These are phyloP conservation scores for Luidia sarsii DNA, from an alignment of 53 echinoderm and acorn worm genomes.

Conservation along the genomic window DNA sequence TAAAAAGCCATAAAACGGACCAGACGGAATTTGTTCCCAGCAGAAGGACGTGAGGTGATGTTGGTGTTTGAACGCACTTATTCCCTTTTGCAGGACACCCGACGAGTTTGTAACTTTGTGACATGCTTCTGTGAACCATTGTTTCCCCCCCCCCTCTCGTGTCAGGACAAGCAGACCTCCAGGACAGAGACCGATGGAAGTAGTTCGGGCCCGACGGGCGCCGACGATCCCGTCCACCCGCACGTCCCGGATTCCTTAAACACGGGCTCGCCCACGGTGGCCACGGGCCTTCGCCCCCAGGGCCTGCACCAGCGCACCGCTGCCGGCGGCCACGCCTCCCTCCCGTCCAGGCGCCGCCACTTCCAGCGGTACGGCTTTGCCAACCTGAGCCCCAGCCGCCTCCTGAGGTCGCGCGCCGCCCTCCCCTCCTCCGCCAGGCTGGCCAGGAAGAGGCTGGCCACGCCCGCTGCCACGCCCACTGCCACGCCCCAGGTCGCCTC, in stretches of 20 bases:
- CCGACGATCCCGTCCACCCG: slow-evolving; percentile 4
- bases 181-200: no score
- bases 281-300: background rate
- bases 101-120: no score
- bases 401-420: slow-evolving; percentile 12
- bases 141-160: no score
- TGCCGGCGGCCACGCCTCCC: background rate
- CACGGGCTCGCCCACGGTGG: slow-evolving; percentile 45
- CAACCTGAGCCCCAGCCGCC: slow-evolving; percentile 32
- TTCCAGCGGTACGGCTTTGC: slow-evolving; percentile 40
- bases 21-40: no score
- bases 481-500: no score
- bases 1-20: no score
- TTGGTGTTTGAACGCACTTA: no score
- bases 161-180: no score
- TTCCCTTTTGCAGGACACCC: no score
- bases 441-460: background rate
- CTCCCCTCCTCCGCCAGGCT: background rate
- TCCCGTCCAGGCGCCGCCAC: slow-evolving; percentile 26
- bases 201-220: background rate
- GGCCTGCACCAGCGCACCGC: background rate
- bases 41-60: no score
- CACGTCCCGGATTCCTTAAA: slow-evolving; percentile 42
- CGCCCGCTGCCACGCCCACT: no score
- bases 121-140: no score